Percentiles rank a stretch among this genome's conserved stretches.
Conservation (phyloP, 2,888 invertebrate genomes). For the Leistus spinibarbis region DNA sequence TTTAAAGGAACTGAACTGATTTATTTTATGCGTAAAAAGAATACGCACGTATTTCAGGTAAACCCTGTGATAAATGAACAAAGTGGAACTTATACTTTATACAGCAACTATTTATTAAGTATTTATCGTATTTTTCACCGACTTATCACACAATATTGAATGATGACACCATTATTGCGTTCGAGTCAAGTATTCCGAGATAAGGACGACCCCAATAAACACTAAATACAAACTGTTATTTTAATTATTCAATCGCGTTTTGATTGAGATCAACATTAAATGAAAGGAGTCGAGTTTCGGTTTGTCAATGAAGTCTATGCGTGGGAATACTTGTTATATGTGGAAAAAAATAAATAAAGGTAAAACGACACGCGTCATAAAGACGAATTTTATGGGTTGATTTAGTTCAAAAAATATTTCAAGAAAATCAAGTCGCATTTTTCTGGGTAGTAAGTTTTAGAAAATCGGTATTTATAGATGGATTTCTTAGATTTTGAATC, state of each 20-base stretch:
- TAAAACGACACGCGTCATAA: slow-evolving; percentile 4
- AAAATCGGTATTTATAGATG: too few species aligned
- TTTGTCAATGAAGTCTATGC: slow-evolving; percentile 25
- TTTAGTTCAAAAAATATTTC: too few species aligned
- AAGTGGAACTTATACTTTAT: background rate
- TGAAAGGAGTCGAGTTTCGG: background rate
- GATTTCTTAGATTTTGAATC: too few species aligned
- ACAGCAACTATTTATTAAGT: background rate
- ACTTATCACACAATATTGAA: slow-evolving; percentile 25
- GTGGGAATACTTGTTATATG: slow-evolving; percentile 31
- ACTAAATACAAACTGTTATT: background rate
- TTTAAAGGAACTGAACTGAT: too few species aligned
- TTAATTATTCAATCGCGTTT: slow-evolving; percentile 10
- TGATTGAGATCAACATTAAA: background rate
- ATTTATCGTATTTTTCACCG: slow-evolving; percentile 19
- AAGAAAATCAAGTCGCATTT: too few species aligned
- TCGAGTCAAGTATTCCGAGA: slow-evolving; percentile 13
- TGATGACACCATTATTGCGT: slow-evolving; percentile 34
- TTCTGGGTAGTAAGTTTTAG: too few species aligned
- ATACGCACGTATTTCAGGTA: too few species aligned
- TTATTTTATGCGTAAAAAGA: too few species aligned
- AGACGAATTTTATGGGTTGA: slow-evolving; percentile 19
- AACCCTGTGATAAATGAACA: background rate
- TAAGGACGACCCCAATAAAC: slow-evolving; percentile 30
- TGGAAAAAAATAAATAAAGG: slow-evolving; percentile 12